Percentiles rank a stretch among this genome's conserved stretches.
Conservation (phyloP, 1,140 invertebrate genomes). For the Brachionus koreanus region DNA sequence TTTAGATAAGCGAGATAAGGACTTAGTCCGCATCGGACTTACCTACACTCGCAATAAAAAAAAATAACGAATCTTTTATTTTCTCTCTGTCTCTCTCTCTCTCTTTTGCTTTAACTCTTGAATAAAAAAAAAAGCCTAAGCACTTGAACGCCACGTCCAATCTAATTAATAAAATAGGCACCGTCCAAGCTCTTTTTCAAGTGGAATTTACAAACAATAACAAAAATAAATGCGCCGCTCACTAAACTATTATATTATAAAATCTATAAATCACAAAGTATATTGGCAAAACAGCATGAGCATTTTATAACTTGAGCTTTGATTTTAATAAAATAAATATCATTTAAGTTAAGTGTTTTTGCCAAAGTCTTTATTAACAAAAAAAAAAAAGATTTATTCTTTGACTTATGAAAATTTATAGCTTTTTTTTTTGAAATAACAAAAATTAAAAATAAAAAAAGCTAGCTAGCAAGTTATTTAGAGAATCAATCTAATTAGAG, state of each 20-base stretch:
- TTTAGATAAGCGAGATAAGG: slow-evolving; percentile 13
- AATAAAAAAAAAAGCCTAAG: neutral
- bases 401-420: neutral
- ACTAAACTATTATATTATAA: slow-evolving; percentile 31
- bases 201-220: slow-evolving; percentile 34
- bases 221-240: slow-evolving; percentile 20
- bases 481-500: neutral
- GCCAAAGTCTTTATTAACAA: neutral
- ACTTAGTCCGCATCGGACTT: neutral
- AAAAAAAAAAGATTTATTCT: slow-evolving; percentile 2
- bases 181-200: slow-evolving; percentile 28
- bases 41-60: neutral
- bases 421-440: neutral
- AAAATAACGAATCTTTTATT: neutral
- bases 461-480: neutral
- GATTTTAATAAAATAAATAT: slow-evolving; percentile 27
- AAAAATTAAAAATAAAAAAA: neutral
- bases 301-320: slow-evolving; percentile 39
- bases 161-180: slow-evolving; percentile 37
- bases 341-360: slow-evolving; percentile 29
- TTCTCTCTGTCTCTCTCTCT: neutral
- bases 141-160: neutral
- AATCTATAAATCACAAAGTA: slow-evolving; percentile 35
- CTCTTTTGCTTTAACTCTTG: neutral
- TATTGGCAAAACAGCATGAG: slow-evolving; percentile 34